A percentile compares a stretch with the other conserved stretches of the same genome.
phyloP scores from a whole-genome alignment of 2,888 invertebrate species.

The Phymatocera aterrima region DNA sequence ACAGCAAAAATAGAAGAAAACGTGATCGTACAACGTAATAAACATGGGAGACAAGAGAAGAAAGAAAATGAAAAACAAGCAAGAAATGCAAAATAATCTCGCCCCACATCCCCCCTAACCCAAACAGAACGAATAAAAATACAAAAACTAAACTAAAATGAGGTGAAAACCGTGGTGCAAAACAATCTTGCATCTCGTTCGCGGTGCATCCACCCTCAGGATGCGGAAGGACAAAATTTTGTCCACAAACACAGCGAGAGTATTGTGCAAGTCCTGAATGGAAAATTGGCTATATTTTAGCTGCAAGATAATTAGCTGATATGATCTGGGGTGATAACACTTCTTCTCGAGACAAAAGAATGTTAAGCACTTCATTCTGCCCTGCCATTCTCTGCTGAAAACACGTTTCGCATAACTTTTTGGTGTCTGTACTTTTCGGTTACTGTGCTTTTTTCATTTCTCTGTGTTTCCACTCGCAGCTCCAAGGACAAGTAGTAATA shows the following conservation, averaged over 20 bases:
- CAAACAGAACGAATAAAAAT: no score
- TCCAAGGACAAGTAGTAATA: no score
- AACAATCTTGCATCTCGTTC: slow-evolving; percentile 57
- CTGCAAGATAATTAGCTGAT: slow-evolving; percentile 64
- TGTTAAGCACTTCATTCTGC: slow-evolving; percentile 62
- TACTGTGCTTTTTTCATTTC: not conserved
- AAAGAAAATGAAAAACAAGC: not conserved
- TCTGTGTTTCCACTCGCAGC: no score
- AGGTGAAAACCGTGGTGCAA: slow-evolving; percentile 31
- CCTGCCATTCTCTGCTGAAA: slow-evolving; percentile 54
- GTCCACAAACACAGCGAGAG: not conserved
- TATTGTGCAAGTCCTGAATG: not conserved
- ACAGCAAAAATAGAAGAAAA: not conserved
- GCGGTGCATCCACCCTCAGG: slow-evolving; percentile 40
- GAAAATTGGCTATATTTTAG: slow-evolving; percentile 58
- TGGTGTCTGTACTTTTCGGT: not conserved
- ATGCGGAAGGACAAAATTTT: slow-evolving; percentile 1
- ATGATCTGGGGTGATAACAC: slow-evolving; percentile 60
- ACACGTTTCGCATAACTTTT: slow-evolving; percentile 55
- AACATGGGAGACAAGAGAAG: slow-evolving; percentile 25
- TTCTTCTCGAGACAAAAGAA: slow-evolving; percentile 62
- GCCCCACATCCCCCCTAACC: no score
- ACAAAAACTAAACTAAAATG: not conserved
- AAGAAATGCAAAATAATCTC: slow-evolving; percentile 1
- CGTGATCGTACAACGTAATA: not conserved